A percentile compares a stretch with the other conserved stretches of the same genome.
Conservation (phyloP, 2,888 invertebrate genomes). For the Xylota sylvarum region DNA sequence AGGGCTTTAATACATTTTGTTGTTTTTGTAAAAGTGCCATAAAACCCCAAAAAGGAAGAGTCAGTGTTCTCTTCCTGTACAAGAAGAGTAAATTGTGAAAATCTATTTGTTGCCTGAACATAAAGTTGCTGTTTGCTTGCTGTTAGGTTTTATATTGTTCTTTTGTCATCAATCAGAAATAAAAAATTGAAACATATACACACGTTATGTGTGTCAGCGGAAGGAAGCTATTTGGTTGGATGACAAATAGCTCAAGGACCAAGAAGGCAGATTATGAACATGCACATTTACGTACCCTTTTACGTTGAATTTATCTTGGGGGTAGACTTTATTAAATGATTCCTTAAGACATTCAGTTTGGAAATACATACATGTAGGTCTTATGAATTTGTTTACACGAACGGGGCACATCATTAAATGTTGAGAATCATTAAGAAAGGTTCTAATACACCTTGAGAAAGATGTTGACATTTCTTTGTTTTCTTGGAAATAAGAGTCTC, state of each 20-base stretch:
- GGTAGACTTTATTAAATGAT: conserved; percentile 7
- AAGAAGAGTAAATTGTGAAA: conserved; percentile 26
- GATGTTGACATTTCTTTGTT: neutral
- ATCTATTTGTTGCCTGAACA: conserved; percentile 38
- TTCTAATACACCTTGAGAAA: neutral
- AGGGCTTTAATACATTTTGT: conserved; percentile 12
- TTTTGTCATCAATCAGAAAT: conserved; percentile 18
- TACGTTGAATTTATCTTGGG: conserved; percentile 13
- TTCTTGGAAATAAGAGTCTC: no score
- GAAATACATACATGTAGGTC: neutral
- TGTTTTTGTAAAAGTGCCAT: conserved; percentile 26
- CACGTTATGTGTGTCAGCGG: conserved; percentile 16
- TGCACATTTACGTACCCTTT: conserved; percentile 11
- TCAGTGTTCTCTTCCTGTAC: conserved; percentile 14
- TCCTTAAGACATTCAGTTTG: neutral
- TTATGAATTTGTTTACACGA: neutral
- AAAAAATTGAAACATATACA: conserved; percentile 38
- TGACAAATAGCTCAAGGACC: conserved; percentile 21
- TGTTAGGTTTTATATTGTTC: conserved; percentile 8
- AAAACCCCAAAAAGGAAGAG: conserved; percentile 15
- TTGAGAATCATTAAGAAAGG: neutral
- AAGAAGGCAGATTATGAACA: conserved; percentile 17
- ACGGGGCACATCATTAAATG: neutral
- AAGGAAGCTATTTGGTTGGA: conserved; percentile 29
- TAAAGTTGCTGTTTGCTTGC: neutral